A percentile compares a stretch with the other conserved stretches of the same genome.
These are phyloP conservation scores for Sturmia bella DNA, from an alignment of 2,888 invertebrate genomes.

Conservation along the genomic window DNA sequence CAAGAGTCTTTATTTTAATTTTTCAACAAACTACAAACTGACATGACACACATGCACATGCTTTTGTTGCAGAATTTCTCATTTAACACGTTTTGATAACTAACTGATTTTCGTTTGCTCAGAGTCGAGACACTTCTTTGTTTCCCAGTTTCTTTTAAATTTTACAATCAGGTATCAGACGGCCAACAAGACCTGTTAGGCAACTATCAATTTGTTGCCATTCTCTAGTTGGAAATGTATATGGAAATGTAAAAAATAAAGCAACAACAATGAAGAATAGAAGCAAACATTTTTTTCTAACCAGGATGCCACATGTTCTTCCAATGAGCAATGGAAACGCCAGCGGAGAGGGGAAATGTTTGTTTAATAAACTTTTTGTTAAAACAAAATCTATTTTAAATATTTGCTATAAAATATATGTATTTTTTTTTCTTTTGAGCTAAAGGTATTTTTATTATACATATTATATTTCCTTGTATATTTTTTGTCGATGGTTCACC, in stretches of 20 bases:
- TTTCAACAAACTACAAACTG: background rate
- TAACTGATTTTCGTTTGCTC: background rate
- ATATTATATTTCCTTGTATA: too few species aligned
- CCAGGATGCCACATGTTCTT: slow-evolving; percentile 29
- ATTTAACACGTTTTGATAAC: background rate
- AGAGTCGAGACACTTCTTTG: background rate
- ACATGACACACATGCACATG: background rate
- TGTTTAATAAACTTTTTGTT: too few species aligned
- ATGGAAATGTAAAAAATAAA: background rate
- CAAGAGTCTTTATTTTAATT: too few species aligned
- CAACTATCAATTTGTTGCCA: slow-evolving; percentile 65
- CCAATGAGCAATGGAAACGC: too few species aligned
- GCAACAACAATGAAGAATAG: background rate
- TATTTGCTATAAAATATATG: too few species aligned
- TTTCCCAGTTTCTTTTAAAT: slow-evolving; percentile 23
- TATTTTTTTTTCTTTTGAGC: too few species aligned
- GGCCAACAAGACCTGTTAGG: slow-evolving; percentile 55
- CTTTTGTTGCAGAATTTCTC: background rate
- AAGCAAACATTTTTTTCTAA: background rate
- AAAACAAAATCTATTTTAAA: too few species aligned
- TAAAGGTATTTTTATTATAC: too few species aligned
- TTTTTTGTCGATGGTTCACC: too few species aligned
- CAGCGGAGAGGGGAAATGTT: too few species aligned
- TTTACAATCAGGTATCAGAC: slow-evolving; percentile 1
- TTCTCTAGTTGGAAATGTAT: slow-evolving; percentile 45